Conservation (phyloP, 64 coral and sea anemone species). For the Dendrophyllia cribrosa region DNA sequence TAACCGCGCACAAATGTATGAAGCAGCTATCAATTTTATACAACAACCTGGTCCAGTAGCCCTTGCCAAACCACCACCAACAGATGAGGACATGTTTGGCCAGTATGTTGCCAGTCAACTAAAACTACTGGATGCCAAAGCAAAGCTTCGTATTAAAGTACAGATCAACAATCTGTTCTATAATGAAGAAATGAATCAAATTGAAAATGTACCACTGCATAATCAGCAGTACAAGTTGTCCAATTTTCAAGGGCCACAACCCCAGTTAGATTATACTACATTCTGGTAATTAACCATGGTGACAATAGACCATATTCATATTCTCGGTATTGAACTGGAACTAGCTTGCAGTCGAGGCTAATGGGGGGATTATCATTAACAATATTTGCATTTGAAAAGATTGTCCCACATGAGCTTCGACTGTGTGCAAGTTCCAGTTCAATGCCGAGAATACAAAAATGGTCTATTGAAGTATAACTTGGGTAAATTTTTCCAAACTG, state of each 20-base stretch:
- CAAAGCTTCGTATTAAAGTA: constrained; percentile 17
- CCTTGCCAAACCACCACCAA: constrained; percentile 3
- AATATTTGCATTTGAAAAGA: too few species aligned
- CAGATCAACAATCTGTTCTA: constrained; percentile 51
- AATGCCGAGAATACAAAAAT: too few species aligned
- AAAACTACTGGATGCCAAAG: constrained; percentile 29
- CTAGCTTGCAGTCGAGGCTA: background rate
- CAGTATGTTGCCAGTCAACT: constrained; percentile 51
- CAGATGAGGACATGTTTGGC: constrained; percentile 53
- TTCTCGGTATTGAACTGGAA: too few species aligned
- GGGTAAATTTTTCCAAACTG: too few species aligned
- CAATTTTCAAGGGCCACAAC: constrained; percentile 2
- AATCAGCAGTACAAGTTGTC: constrained; percentile 15
- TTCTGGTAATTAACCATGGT: background rate
- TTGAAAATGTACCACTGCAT: background rate
- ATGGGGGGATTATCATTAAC: background rate
- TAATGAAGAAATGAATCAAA: constrained; percentile 5
- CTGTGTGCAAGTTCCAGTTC: too few species aligned
- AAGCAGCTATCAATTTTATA: constrained; percentile 39
- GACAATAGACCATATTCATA: background rate
- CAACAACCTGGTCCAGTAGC: constrained; percentile 19
- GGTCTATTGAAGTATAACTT: too few species aligned
- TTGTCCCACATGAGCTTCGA: too few species aligned
- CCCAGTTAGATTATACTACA: background rate
- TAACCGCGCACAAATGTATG: constrained; percentile 7